Percentiles rank a stretch among this genome's conserved stretches.
phyloP scores from a whole-genome alignment of 2,797 vertebrate species.

The Gephyroberyx darwinii region DNA sequence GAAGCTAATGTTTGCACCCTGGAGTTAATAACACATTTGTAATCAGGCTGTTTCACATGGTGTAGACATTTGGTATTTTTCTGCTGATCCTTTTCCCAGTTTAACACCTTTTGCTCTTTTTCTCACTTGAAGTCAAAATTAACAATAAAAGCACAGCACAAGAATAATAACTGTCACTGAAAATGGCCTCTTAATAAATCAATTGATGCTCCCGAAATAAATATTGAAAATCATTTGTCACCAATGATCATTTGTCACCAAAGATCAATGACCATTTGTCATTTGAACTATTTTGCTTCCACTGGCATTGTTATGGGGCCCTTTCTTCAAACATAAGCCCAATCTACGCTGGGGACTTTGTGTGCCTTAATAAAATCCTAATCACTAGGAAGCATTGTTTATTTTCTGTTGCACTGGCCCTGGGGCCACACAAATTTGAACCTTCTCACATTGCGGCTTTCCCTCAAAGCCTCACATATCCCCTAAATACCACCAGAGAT shows the following conservation, averaged over 20 bases:
- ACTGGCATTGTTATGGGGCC: constrained; percentile 33
- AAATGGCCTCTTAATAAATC: not conserved
- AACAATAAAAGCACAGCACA: not conserved
- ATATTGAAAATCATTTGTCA: constrained; percentile 8
- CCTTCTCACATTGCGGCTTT: constrained; percentile 67
- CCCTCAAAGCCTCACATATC: constrained; percentile 69
- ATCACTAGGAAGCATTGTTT: constrained; percentile 79
- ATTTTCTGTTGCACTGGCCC: constrained; percentile 77
- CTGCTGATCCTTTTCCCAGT: not conserved
- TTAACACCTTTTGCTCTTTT: not conserved
- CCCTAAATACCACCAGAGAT: constrained; percentile 67
- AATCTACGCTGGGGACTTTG: constrained; percentile 57
- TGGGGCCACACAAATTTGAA: constrained; percentile 78
- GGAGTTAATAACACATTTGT: constrained; percentile 56
- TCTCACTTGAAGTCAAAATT: no score
- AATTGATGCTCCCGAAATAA: constrained; percentile 3
- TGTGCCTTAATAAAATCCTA: constrained; percentile 76
- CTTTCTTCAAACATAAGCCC: constrained; percentile 61
- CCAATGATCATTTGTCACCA: constrained; percentile 6
- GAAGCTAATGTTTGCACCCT: constrained; percentile 64
- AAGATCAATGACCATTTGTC: no score
- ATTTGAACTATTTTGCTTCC: constrained; percentile 9
- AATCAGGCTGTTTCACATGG: constrained; percentile 50
- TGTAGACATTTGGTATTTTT: constrained; percentile 27
- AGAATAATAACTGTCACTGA: constrained; percentile 4